Evolutionary conservation across 1,140 invertebrate genomes (phyloP).

Genomic region (Leguminivora glycinivorella): DNA sequence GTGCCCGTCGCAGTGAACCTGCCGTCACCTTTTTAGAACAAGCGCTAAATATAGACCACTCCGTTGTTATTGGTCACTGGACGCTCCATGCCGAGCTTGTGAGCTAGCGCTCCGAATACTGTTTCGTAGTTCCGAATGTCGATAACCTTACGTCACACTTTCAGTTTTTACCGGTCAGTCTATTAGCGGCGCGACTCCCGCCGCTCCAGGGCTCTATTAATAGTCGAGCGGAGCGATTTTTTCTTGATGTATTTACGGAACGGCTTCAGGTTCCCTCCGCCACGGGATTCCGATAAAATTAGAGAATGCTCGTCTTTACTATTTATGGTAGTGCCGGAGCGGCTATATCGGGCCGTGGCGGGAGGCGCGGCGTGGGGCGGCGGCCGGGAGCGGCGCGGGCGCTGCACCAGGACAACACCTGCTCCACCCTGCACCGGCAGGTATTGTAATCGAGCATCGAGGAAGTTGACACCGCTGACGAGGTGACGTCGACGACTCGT

Average conservation of each 20-base stretch:
- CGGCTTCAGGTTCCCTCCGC: conserved; percentile 45
- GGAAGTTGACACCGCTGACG: conserved; percentile 31
- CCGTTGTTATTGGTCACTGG: conserved; percentile 7
- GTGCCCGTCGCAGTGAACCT: conserved; percentile 10
- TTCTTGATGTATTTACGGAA: conserved; percentile 59
- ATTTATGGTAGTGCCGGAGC: conserved; percentile 71
- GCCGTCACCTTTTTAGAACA: conserved; percentile 15
- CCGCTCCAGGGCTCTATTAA: conserved; percentile 56
- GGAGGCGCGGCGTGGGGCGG: conserved; percentile 8
- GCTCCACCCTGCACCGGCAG: not conserved
- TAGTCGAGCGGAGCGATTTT: conserved; percentile 49
- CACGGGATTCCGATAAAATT: conserved; percentile 59
- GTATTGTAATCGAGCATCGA: conserved; percentile 32
- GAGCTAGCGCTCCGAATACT: not conserved
- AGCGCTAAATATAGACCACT: conserved; percentile 11
- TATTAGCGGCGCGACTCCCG: conserved; percentile 3
- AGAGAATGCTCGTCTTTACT: conserved; percentile 73
- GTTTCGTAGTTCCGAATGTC: not conserved
- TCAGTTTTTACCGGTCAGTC: conserved; percentile 11
- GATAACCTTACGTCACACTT: not conserved
- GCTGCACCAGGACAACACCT: not conserved
- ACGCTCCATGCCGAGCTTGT: not conserved
- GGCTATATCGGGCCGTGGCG: conserved; percentile 50
- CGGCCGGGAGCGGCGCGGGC: not conserved
- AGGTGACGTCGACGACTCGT: not conserved